phyloP scores from a whole-genome alignment of 2,797 vertebrate species.

The Trachurus trachurus region DNA sequence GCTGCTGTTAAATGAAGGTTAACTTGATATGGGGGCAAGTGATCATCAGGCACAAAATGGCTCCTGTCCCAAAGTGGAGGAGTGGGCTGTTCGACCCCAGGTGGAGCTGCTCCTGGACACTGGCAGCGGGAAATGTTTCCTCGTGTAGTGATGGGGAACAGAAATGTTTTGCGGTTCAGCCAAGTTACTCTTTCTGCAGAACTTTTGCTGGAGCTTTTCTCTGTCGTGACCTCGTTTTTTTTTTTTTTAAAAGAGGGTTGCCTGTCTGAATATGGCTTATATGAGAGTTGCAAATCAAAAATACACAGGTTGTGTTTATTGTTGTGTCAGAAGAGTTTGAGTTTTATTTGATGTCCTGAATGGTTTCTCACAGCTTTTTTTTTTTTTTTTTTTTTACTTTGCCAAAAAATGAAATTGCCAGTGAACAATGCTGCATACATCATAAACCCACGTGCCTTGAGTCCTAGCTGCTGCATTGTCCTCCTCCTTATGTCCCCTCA shows the following conservation, averaged over 20 bases:
- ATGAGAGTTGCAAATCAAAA: background rate
- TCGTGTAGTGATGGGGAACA: background rate
- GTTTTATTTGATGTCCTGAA: background rate
- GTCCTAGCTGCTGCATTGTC: constrained; percentile 6
- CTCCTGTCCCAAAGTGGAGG: constrained; percentile 22
- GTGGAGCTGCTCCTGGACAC: constrained; percentile 14
- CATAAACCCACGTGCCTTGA: constrained; percentile 4
- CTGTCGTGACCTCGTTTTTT: background rate
- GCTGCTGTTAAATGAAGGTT: constrained; percentile 62
- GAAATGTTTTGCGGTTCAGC: background rate
- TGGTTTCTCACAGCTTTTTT: background rate
- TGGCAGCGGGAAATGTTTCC: background rate
- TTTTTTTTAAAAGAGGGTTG: too few species aligned
- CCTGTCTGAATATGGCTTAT: background rate
- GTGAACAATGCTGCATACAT: constrained; percentile 9
- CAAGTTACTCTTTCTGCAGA: background rate
- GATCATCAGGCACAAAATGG: constrained; percentile 44
- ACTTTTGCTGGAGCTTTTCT: background rate
- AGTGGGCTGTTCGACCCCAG: constrained; percentile 24
- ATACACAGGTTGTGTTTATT: background rate
- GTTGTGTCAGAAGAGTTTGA: background rate
- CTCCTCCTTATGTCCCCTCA: constrained; percentile 3
- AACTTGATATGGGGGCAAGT: constrained; percentile 37
- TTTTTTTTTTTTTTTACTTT: background rate
- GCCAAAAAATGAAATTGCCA: constrained; percentile 9